These are phyloP conservation scores for Ricordea florida DNA, from an alignment of 92 coral and sea anemone genomes.

Conservation along the genomic window DNA sequence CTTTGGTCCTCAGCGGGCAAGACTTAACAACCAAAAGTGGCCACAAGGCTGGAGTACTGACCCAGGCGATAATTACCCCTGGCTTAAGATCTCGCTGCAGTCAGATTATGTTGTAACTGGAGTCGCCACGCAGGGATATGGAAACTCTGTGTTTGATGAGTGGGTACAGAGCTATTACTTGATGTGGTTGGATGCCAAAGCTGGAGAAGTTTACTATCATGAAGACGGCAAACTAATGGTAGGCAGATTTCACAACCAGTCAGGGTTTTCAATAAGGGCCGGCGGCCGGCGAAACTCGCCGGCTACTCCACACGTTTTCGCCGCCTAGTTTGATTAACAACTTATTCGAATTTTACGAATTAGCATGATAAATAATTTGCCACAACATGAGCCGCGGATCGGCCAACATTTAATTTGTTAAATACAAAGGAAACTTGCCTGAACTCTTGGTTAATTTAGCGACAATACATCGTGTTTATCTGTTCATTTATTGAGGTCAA, in stretches of 20 bases:
- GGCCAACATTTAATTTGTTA: no score
- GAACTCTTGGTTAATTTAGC: no score
- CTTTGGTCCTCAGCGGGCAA: conserved; percentile 71
- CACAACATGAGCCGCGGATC: no score
- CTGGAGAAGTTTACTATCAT: conserved; percentile 48
- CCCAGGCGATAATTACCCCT: conserved; percentile 56
- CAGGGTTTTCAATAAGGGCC: no score
- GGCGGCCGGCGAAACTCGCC: no score
- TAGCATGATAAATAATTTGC: no score
- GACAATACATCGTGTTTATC: no score
- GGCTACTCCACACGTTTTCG: no score
- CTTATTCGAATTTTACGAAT: no score
- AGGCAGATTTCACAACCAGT: neutral
- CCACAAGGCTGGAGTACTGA: conserved; percentile 80
- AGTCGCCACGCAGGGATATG: conserved; percentile 76
- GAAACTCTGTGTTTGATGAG: conserved; percentile 54
- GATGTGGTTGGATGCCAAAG: conserved; percentile 57
- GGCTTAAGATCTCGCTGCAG: conserved; percentile 62
- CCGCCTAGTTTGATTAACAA: no score
- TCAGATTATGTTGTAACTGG: conserved; percentile 53
- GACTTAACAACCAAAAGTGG: conserved; percentile 65
- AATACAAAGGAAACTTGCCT: no score
- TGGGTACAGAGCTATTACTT: conserved; percentile 71
- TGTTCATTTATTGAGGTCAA: no score
- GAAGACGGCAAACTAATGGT: conserved; percentile 72